Evolutionary conservation across 1,140 invertebrate genomes (phyloP).

Genomic region (honey bee (Apis mellifera)): Amel_HAv3.1 CM009936.2:4351501-4352000

Average conservation of each 20-base stretch:
- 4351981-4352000: background rate
- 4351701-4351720: no score
- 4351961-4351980: conserved; percentile 3
- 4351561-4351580: no score
- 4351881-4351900: no score
- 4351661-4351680: no score
- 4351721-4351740: background rate
- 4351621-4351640: no score
- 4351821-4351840: background rate
- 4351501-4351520: no score
- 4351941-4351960: background rate
- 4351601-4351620: no score
- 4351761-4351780: background rate
- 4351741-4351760: background rate
- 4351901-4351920: background rate
- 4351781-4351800: background rate
- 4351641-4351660: no score
- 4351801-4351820: background rate
- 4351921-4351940: background rate
- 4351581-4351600: no score
- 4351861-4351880: background rate
- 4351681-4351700: background rate
- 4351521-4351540: no score
- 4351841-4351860: background rate
- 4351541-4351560: no score